Conservation (phyloP, 2,113 vertebrate genomes). For the Pluvianellus socialis region DNA sequence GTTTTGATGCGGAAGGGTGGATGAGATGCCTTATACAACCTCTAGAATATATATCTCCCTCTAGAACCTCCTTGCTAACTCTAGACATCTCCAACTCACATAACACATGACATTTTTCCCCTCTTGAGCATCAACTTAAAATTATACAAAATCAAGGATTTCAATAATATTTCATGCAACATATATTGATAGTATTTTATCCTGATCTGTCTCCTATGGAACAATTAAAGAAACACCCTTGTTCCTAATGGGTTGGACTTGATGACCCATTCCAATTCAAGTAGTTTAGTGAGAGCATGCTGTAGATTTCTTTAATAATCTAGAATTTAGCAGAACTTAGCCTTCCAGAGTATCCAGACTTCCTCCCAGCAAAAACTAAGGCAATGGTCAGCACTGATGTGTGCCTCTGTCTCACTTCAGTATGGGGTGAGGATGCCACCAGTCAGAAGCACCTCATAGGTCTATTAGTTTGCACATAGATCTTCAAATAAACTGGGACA, state of each 20-base stretch:
- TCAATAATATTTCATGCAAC: neutral
- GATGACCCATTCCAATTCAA: neutral
- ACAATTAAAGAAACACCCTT: neutral
- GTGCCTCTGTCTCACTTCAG: neutral
- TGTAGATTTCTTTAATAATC: neutral
- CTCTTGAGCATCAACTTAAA: neutral
- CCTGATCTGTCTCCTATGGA: neutral
- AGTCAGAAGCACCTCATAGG: neutral
- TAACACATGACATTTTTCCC: neutral
- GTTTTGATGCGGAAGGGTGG: neutral
- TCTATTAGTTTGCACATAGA: neutral
- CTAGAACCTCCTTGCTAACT: neutral
- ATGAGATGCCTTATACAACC: neutral
- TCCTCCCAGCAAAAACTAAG: neutral
- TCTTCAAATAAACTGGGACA: neutral
- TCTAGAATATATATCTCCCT: neutral
- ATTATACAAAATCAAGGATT: neutral
- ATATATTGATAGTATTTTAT: neutral
- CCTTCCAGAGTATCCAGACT: neutral
- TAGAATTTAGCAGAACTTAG: neutral
- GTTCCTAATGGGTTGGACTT: neutral
- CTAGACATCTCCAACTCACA: neutral
- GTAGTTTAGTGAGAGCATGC: neutral
- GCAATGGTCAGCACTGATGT: fast-evolving
- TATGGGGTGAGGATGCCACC: fast-evolving